A percentile compares a stretch with the other conserved stretches of the same genome.
Evolutionary conservation across 2,888 invertebrate genomes (phyloP).

Genomic region (Nemoura dubitans): DNA sequence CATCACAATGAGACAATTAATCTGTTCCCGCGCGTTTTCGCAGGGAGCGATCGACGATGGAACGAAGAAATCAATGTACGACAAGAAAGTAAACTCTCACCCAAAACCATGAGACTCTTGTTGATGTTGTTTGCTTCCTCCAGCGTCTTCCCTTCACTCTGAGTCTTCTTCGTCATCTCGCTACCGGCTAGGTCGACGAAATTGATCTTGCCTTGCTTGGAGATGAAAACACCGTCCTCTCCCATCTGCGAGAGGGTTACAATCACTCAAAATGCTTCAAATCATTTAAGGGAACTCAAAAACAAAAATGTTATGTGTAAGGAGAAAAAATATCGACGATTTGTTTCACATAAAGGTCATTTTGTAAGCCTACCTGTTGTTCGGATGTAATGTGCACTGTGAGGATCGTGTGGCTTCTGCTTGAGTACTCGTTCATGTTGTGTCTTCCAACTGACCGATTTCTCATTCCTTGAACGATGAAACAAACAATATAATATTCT

Average conservation of each 20-base stretch:
- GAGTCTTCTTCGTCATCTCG: constrained; percentile 93
- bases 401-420: constrained; percentile 91
- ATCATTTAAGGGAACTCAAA: too few relatives aligned
- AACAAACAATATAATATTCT: background rate
- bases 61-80: too few relatives aligned
- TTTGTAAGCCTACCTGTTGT: constrained; percentile 71
- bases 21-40: background rate
- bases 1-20: background rate
- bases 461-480: constrained; percentile 74
- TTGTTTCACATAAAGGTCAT: too few relatives aligned
- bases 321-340: too few relatives aligned
- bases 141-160: constrained; percentile 85
- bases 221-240: constrained; percentile 83
- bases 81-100: constrained; percentile 63
- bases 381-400: constrained; percentile 90
- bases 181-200: constrained; percentile 97
- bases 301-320: too few relatives aligned
- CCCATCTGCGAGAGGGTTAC: constrained; percentile 57
- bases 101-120: constrained; percentile 92
- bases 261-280: too few relatives aligned
- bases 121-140: constrained; percentile 97
- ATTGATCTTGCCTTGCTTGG: constrained; percentile 93
- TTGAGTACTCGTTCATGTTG: constrained; percentile 93
- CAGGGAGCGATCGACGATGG: too few relatives aligned
- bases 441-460: constrained; percentile 91